Conservation (phyloP, 2,113 vertebrate species). For the Corythornis madagascariensis region DNA sequence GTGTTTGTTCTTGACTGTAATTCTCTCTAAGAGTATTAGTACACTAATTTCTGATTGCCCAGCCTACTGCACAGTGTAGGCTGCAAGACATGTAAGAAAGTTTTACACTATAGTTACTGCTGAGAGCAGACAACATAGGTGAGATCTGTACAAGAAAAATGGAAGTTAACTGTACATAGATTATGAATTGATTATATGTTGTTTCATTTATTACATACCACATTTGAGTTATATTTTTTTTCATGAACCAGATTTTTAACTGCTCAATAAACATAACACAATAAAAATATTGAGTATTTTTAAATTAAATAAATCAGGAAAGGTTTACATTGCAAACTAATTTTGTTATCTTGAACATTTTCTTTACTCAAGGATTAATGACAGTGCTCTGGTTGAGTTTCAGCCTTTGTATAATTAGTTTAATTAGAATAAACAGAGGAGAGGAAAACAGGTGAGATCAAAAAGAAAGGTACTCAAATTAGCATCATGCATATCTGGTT, state of each 20-base stretch:
- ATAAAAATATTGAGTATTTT: not conserved
- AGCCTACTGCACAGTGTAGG: not conserved
- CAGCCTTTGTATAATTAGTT: not conserved
- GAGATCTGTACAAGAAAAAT: not conserved
- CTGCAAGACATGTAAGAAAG: not conserved
- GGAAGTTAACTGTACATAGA: not conserved
- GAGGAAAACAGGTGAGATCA: not conserved
- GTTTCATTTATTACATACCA: not conserved
- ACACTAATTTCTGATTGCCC: not conserved
- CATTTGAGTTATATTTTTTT: not conserved
- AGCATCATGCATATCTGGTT: not conserved
- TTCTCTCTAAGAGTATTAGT: not conserved
- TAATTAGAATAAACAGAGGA: not conserved
- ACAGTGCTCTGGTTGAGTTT: not conserved
- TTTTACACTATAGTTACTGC: not conserved
- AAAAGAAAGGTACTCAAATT: not conserved
- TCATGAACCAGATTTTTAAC: not conserved
- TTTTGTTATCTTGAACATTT: not conserved
- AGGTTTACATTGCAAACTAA: not conserved
- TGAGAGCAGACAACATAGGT: not conserved
- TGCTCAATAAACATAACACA: not conserved
- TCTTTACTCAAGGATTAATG: not conserved
- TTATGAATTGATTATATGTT: not conserved
- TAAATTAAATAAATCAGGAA: not conserved
- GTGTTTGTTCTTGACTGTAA: not conserved